A percentile compares a stretch with the other conserved stretches of the same genome.
Evolutionary conservation across 2,888 invertebrate species (phyloP).

Genomic region (Toxonevra muliebris): DNA sequence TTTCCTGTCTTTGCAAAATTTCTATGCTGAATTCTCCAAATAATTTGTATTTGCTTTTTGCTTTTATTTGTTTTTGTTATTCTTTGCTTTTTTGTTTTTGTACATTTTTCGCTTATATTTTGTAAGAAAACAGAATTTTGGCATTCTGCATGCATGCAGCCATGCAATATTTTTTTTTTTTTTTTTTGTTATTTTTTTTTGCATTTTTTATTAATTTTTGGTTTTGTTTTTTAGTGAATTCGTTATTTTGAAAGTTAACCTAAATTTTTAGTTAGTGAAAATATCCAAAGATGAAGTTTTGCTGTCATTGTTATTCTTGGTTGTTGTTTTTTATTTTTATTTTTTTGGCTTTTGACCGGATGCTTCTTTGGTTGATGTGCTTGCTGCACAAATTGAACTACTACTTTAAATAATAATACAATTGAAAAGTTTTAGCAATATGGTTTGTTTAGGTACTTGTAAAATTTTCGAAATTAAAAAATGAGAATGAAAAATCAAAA

Average conservation of each 20-base stretch:
- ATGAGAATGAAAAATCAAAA: too few species aligned
- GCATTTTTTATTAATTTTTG: background rate
- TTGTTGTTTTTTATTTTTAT: background rate
- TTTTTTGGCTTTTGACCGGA: too few species aligned
- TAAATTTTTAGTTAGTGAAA: conserved; percentile 5
- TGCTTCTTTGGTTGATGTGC: too few species aligned
- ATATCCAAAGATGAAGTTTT: conserved; percentile 1
- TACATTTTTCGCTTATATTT: background rate
- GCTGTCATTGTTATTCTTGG: background rate
- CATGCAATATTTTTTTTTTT: background rate
- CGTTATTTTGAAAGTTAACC: conserved; percentile 4
- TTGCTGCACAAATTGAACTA: too few species aligned
- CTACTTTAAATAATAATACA: too few species aligned
- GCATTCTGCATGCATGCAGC: background rate
- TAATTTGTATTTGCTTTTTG: too few species aligned
- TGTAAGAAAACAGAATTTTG: background rate
- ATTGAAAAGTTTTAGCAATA: too few species aligned
- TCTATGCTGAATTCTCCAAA: conserved; percentile 7
- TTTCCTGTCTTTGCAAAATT: conserved; percentile 5
- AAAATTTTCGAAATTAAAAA: too few species aligned
- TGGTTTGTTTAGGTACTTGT: too few species aligned
- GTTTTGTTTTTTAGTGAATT: background rate
- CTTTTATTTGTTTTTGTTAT: too few species aligned
- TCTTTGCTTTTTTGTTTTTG: background rate
- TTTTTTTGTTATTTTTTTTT: background rate